These are phyloP conservation scores for Rana temporaria DNA, from an alignment of 2,113 vertebrate genomes.

Conservation along the genomic window DNA sequence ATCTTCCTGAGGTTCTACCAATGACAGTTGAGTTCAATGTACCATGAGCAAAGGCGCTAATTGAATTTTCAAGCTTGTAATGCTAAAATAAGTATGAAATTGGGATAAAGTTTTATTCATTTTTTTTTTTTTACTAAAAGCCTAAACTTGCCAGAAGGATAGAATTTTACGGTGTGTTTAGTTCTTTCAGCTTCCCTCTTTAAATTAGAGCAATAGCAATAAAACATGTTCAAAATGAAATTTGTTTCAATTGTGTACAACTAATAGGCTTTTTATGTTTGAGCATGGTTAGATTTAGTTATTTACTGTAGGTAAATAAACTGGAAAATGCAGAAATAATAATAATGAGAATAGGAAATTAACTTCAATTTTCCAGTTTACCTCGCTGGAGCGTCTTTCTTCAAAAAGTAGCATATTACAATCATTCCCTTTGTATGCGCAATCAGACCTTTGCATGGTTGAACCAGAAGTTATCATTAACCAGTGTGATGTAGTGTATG, in stretches of 20 bases:
- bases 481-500: too few relatives aligned
- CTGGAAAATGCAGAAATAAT: neutral
- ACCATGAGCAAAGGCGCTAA: slow-evolving; percentile 60
- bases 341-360: neutral
- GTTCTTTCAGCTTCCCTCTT: neutral
- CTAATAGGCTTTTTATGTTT: too few relatives aligned
- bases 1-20: slow-evolving; percentile 50
- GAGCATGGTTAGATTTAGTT: neutral
- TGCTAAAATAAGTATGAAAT: slow-evolving; percentile 60
- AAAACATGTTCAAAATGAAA: slow-evolving; percentile 2
- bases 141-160: slow-evolving; percentile 1
- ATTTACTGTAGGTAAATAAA: neutral
- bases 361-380: neutral
- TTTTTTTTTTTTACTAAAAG: slow-evolving; percentile 28
- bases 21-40: slow-evolving; percentile 62
- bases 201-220: slow-evolving; percentile 14
- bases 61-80: slow-evolving; percentile 62
- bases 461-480: too few relatives aligned
- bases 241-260: neutral
- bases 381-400: too few relatives aligned
- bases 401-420: too few relatives aligned
- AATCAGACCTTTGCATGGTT: too few relatives aligned
- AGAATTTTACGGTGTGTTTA: slow-evolving; percentile 27
- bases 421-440: too few relatives aligned
- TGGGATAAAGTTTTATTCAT: accelerated